Base-by-base conservation (phyloP, 2,888 invertebrate genomes). In the Tetragnatha montana region DNA sequence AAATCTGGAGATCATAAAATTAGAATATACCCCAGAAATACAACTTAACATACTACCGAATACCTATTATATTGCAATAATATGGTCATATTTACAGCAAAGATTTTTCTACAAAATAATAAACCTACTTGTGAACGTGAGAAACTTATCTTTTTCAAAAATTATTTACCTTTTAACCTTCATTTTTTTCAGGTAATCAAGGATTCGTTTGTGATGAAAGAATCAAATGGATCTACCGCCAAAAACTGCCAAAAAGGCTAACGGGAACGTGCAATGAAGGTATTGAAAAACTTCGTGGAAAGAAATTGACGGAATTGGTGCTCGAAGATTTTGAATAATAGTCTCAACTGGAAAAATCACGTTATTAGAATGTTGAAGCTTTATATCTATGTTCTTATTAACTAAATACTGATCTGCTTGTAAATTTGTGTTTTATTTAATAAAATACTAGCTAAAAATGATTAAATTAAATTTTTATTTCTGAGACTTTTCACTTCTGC, bases 161-260 rank as follows among this genome's bases (percentile, higher is more conserved):
- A 35, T 35, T 74, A 1, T n/a, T n/a, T 19, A 19, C 17, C 51
- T 49, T 21, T 21, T 51, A n/a, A 22, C 49, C 19, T 81, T 4
- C 47, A 35, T 35, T 60, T 21, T 73, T 70, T 73, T 49, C 17
- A 79, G 84, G 84, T 19, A 88, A 88, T 12, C 2, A 3, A 0
- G 79, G 50, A n/a, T 74, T 88, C 6, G n/a, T 73, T 22, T 88
- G 88, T 19, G 88, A 88, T 50, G 68, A 84, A 12, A 78, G 60
- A 14, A 60, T 88, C 6, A 88, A 88, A 17, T 88, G 88, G 88
- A 88, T 88, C n/a, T 88, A 84, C 50, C 68, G 80, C 12, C 69
- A 51, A 50, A 80, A 80, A 19, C 68, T 84, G 14, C 83, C 83
- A 8, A 73, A 22, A 19, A 49, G 47, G 7, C 12, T 88, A 3